Base-by-base conservation (phyloP, 2,888 invertebrate genomes). In the Ormyrus thymus region DNA sequence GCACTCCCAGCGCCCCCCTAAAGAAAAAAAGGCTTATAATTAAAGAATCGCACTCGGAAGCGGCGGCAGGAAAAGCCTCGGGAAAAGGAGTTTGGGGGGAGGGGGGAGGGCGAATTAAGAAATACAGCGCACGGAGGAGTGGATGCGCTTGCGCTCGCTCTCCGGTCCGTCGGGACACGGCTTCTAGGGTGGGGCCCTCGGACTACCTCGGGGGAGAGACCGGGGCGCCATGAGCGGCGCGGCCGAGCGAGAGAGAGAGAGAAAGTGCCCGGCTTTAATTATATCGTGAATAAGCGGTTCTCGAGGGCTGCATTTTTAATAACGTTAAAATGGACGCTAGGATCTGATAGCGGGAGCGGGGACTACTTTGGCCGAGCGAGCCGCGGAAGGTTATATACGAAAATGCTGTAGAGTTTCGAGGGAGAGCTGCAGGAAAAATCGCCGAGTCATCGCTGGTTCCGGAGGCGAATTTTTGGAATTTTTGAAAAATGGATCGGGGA, bases 141-240 rank as follows among this genome's bases (percentile, higher is more conserved):
- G 46, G 69, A 50, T 58, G 62, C 62, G 65, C 29, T 68, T 61
- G 61, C 68, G 69, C 71, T 53, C 76, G 66, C 29, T 29, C 29
- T 51, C 58, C 59, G 29, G 69, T 50, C 58, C 69, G 68, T 59
- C 74, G 51, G 61, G 61, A 68, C 75, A 59, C 15, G 64, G 71
- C 71, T 71, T 71, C 72, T 61, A 78, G 78, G 78, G 78, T 78
- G 78, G 73, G 78, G 78, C 69, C 78, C 69, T 78, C 73, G 78
- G 78, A 73, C 78, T 29, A 29, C 29, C 29, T 29, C 29, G 29
- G 29, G 29, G 29, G 29, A 29, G 29, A 29, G 29, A 29, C 29
- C 29, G 29, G 29, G 29, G 29, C 29, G 29, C 29, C 29, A 29
- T 29, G 61, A 66, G 68, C 72, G 53, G 61, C 72, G 29, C 29